These are phyloP conservation scores for Microplitis deprimator DNA, from an alignment of 2,888 invertebrate genomes.

Conservation along the genomic window DNA sequence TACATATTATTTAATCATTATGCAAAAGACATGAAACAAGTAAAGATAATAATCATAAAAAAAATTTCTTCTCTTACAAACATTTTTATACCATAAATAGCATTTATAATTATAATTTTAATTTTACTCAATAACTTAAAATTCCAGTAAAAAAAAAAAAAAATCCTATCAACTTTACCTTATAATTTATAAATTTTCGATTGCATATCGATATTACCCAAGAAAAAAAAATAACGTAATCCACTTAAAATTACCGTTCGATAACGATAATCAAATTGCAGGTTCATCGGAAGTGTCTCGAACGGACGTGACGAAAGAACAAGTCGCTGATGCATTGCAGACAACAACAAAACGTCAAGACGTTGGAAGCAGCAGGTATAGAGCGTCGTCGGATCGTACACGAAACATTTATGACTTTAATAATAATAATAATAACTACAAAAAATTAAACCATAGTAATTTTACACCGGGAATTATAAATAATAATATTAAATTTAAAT, in stretches of 20 bases:
- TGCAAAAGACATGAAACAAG: conserved; percentile 3
- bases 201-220: not conserved
- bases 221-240: not conserved
- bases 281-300: conserved; percentile 49
- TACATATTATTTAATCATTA: conserved; percentile 1
- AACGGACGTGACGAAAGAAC: conserved; percentile 48
- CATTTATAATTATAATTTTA: not conserved
- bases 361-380: conserved; percentile 68
- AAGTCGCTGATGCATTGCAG: conserved; percentile 45
- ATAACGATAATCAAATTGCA: conserved; percentile 46
- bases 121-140: conserved; percentile 4
- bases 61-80: conserved; percentile 14
- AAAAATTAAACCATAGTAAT: conserved; percentile 46
- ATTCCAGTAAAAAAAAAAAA: not conserved
- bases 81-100: not conserved
- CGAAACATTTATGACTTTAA: conserved; percentile 58
- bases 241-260: conserved; percentile 9
- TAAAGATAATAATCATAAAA: conserved; percentile 19
- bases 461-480: conserved; percentile 46
- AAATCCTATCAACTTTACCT: not conserved
- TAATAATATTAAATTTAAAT: conserved; percentile 32
- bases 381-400: conserved; percentile 53
- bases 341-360: conserved; percentile 44
- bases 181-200: not conserved
- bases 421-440: conserved; percentile 37